These are phyloP conservation scores for Platypus cylindrus DNA, from an alignment of 2,888 invertebrate genomes.

Conservation along the genomic window DNA sequence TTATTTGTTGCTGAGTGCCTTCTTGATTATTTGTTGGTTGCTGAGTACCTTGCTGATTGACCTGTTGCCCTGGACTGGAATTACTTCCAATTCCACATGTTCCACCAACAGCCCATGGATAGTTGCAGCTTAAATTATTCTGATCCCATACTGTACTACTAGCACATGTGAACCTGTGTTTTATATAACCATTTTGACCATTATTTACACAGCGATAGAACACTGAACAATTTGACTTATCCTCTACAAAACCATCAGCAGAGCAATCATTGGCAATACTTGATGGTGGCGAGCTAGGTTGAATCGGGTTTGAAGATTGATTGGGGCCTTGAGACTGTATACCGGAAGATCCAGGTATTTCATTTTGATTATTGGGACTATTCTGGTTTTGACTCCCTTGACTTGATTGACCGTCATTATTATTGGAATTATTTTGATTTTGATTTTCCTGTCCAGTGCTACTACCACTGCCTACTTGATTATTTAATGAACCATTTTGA, in stretches of 20 bases:
- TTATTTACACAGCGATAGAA: conserved; percentile 65
- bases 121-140: conserved; percentile 54
- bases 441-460: conserved; percentile 5
- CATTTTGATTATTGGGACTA: conserved; percentile 11
- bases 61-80: conserved; percentile 7
- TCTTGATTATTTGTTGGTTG: conserved; percentile 8
- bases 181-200: conserved; percentile 45
- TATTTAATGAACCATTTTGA: too few species aligned
- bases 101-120: conserved; percentile 45
- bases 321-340: conserved; percentile 18
- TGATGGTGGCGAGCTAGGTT: not conserved
- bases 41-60: conserved; percentile 14
- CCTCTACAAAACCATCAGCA: conserved; percentile 59
- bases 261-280: conserved; percentile 33
- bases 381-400: conserved; percentile 4
- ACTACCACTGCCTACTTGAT: conserved; percentile 5
- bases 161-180: conserved; percentile 60
- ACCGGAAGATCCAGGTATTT: conserved; percentile 15
- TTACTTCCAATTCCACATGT: conserved; percentile 15
- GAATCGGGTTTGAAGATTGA: too few species aligned
- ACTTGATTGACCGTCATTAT: conserved; percentile 1
- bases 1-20: conserved; percentile 2
- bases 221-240: conserved; percentile 54
- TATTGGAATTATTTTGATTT: conserved; percentile 4
- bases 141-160: conserved; percentile 70